Evolutionary conservation across 2,113 vertebrate genomes (phyloP), one percentile per base, ranked within the genome.

Genomic region (Sterrhoptilus dennistouni): DNA sequence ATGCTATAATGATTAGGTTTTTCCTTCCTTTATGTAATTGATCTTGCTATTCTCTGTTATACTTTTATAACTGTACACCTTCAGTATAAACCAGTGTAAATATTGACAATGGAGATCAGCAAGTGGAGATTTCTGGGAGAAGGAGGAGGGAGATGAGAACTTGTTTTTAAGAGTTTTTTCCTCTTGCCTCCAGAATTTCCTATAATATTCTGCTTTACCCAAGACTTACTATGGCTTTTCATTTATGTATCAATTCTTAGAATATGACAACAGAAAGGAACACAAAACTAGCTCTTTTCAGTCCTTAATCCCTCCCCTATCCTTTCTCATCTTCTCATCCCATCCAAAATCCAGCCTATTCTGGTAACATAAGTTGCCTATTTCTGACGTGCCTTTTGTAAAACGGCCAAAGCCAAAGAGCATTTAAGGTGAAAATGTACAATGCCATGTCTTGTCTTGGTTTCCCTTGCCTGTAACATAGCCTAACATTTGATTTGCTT

Each of bases 401-500:
- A 88, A 71, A 80, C 0, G 0, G 92, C 85, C 90, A 95, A 91
- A 94, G 65, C 78, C 86, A 75, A 85, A 85, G 87, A 93, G 89
- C 91, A 91, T 89, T 79, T 65, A 69, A 97, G 87, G 91, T 79
- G 81, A 96, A 88, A 93, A 91, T 19, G 59, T 60, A 93, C 87
- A 95, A 93, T 91, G 70, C 68, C 54, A 74, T 0, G 0, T 77
- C 92, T 96, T 96, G 85, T 88, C 92, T 91, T 91, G 63, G 33
- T 88, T 85, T 88, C 59, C 50, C 76, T 50, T 71, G 68, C 78
- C 87, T 86, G 60, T 81, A 95, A 90, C 83, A 81, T 25, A 83
- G 79, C 83, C 56, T 92, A 96, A 92, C 75, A 75, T 71, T 90
- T 86, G 29, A 68, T 75, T 88, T 90, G 76, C 85, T 81, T 83